Evolutionary conservation across 2,888 invertebrate species (phyloP), one percentile per base, ranked within the genome.

Genomic region (Carterocephalus palaemon): DNA sequence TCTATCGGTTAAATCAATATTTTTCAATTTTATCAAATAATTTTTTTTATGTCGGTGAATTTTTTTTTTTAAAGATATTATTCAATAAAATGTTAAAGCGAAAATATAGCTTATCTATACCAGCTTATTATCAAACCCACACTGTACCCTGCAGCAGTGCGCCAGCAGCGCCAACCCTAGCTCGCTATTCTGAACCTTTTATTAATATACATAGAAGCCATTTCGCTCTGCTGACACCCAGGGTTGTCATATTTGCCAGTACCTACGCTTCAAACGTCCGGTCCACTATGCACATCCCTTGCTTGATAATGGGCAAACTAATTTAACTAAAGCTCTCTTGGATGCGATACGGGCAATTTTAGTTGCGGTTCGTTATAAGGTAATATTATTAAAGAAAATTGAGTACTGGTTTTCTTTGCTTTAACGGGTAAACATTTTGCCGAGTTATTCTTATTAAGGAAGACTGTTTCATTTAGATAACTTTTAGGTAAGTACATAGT

Each of bases 211-310:
- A 34, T 34, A 42, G 15, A 5, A 31, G n/a, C 4, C 17, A 9
- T 3, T 26, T 26, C 26, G 8, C 15, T 20, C 15, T 34, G 7
- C 15, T 7, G 3, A 4, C 10, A 6, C 8, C 17, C 2, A 29
- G 29, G 29, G 16, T 26, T 17, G 23, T 42, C 34, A 42, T 42
- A 34, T 42, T 42, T 34, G 24, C 42, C 22, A 42, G 41, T 41
- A 24, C 33, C 26, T 34, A 42, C 10, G 24, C 32, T 33, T 12
- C 12, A 41, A 16, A 8, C 26, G 34, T 34, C 42, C 34, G 28
- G 42, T 36, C 29, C 28, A 36, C 26, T 43, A 22, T 43, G 28
- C 34, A 33, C 42, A 41, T 41, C 41, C 41, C 41, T 41, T 26
- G 28, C 42, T 43, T 43, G 34, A 36, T 36, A 43, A 43, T 43